Evolutionary conservation across 2,113 vertebrate genomes (phyloP), one percentile per base, ranked within the genome.

Genomic region (Petromus typicus): DNA sequence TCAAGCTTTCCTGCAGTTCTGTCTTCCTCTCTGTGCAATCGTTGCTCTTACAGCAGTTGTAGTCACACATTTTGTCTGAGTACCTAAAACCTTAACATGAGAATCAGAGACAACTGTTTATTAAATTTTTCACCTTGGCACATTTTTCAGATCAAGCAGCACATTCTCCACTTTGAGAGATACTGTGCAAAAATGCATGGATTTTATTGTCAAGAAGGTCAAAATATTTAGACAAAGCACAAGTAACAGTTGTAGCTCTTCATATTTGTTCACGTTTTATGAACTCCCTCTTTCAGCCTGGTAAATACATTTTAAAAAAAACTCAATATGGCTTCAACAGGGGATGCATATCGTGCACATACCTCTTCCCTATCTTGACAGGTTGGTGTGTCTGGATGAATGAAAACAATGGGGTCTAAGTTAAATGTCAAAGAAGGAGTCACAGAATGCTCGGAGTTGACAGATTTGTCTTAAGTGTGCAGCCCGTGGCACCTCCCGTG

Each of bases 61-160:
- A 32, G 20, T n/a, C 61, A 78, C 32, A 23, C 17, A 59, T 59
- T 71, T 93, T 34, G 66, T 89, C 75, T 40, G 73, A 64, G 7
- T 37, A 40, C 54, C 80, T 93, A 17, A 61, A 89, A 48, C 20
- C 40, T 86, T 86, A 69, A 90, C 83, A 85, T 82, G 57, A 91
- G 17, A 20, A 22, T 81, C 16, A 32, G 23, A 71, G 13, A 14
- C 40, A 14, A 51, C 20, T 78, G 25, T 45, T 83, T 79, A n/a
- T 57, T 18, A 10, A 11, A 64, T 17, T 27, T 51, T 71, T 83
- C 45, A 43, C 80, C 51, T 78, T 94, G 71, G 67, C 30, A 80
- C 8, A 61, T 90, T n/a, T 87, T 73, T 57, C 67, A 56, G 84
- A 40, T 48, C 59, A 92, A 89, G 34, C 30, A 51, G 12, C 14